Conservation (phyloP, 2,888 invertebrate genomes). For the Parnassius mnemosyne region DNA sequence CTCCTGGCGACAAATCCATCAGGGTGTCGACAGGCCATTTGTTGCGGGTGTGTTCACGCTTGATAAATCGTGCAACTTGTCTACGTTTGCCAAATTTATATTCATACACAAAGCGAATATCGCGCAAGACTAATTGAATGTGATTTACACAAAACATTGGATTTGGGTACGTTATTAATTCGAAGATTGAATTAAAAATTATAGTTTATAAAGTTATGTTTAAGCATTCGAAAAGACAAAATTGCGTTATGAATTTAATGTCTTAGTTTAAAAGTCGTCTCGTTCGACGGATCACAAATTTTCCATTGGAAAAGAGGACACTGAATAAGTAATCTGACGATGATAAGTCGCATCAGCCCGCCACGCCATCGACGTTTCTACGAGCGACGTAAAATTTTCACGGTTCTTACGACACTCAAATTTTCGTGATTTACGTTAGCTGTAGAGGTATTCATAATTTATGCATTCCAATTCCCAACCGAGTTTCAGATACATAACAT, state of each 20-base stretch:
- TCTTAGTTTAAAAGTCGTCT: conserved; percentile 51
- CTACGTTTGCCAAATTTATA: conserved; percentile 74
- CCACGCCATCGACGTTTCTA: conserved; percentile 36
- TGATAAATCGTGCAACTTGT: conserved; percentile 74
- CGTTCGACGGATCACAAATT: conserved; percentile 44
- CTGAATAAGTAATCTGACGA: conserved; percentile 36
- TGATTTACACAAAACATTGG: neutral
- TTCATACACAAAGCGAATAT: conserved; percentile 46
- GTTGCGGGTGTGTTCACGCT: conserved; percentile 76
- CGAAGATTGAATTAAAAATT: too few species aligned
- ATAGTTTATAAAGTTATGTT: too few species aligned
- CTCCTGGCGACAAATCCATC: conserved; percentile 78
- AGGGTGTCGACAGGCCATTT: conserved; percentile 75
- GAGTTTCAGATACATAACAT: conserved; percentile 42
- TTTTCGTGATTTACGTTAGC: conserved; percentile 53
- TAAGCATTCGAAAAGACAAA: conserved; percentile 6
- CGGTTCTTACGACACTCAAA: conserved; percentile 34
- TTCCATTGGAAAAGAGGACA: conserved; percentile 48
- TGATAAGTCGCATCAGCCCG: conserved; percentile 34
- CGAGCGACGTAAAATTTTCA: conserved; percentile 38
- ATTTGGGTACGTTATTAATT: too few species aligned
- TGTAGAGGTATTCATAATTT: conserved; percentile 43
- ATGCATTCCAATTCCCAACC: conserved; percentile 42
- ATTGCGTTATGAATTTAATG: conserved; percentile 47
- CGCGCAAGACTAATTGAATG: conserved; percentile 57